Conservation (phyloP, 2,797 vertebrate genomes). For the Harpagifer antarcticus region DNA sequence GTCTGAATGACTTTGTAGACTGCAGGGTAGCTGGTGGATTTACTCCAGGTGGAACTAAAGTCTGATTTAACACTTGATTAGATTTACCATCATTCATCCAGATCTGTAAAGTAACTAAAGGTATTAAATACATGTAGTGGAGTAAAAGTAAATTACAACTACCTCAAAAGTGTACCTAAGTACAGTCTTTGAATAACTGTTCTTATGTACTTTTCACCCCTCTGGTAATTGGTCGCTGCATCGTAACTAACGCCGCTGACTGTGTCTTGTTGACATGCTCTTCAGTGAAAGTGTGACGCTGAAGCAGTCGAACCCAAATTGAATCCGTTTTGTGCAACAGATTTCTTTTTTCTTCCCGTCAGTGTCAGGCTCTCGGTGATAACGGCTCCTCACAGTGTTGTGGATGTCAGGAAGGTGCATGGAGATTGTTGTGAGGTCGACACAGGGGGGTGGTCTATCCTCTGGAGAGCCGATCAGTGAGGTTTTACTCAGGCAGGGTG, state of each 20-base stretch:
- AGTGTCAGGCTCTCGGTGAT: neutral
- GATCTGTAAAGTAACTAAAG: no score
- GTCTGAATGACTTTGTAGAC: no score
- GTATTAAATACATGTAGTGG: no score
- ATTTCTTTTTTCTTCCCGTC: neutral
- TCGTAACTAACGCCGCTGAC: neutral
- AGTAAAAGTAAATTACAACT: no score
- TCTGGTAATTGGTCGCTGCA: neutral
- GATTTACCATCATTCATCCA: no score
- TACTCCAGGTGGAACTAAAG: no score
- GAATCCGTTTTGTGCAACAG: neutral
- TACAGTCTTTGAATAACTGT: no score
- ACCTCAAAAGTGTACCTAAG: no score
- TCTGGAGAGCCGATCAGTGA: constrained; percentile 6
- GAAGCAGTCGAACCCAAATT: neutral
- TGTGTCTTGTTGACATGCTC: neutral
- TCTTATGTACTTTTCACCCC: no score
- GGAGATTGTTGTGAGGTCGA: constrained; percentile 35
- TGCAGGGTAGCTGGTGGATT: no score
- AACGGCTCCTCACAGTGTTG: neutral
- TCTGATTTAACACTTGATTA: no score
- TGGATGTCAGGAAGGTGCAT: neutral
- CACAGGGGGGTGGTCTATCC: constrained; percentile 11
- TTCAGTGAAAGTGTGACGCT: neutral
- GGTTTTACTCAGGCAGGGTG: constrained; percentile 20